Evolutionary conservation across 2,113 vertebrate genomes (phyloP).

Genomic region (Tiliqua scincoides): DNA sequence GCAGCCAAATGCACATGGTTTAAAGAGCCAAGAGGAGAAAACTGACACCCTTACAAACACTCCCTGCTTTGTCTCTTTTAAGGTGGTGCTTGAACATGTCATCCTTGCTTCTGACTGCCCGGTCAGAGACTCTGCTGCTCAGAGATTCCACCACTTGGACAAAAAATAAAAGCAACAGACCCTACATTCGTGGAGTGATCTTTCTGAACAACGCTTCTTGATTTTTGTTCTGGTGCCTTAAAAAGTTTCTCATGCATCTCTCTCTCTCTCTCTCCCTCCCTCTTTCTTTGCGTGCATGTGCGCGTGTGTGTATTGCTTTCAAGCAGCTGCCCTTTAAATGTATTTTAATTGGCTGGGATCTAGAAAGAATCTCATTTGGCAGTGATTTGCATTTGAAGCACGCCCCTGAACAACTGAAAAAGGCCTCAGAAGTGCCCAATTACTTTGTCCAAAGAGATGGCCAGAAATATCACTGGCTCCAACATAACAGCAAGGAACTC

Average conservation of each 20-base stretch:
- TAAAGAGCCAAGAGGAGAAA: constrained; percentile 78
- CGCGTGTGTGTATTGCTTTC: constrained; percentile 47
- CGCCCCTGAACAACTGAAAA: constrained; percentile 84
- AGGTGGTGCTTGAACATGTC: constrained; percentile 76
- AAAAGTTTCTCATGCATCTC: constrained; percentile 58
- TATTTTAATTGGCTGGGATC: constrained; percentile 85
- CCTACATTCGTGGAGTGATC: constrained; percentile 49
- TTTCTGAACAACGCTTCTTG: constrained; percentile 60
- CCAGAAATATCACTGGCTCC: constrained; percentile 71
- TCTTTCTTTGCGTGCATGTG: not conserved
- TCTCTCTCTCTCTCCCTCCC: not conserved
- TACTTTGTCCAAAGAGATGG: constrained; percentile 80
- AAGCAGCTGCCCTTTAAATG: constrained; percentile 82
- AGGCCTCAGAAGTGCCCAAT: constrained; percentile 79
- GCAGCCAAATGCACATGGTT: constrained; percentile 75
- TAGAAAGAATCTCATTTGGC: constrained; percentile 84
- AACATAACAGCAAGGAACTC: constrained; percentile 70
- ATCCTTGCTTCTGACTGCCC: constrained; percentile 66
- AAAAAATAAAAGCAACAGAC: constrained; percentile 12
- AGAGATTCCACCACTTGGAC: not conserved
- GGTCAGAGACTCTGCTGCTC: not conserved
- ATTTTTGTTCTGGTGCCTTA: constrained; percentile 69
- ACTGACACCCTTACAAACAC: constrained; percentile 79
- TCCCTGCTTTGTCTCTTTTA: constrained; percentile 73
- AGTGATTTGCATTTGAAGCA: constrained; percentile 88